Conservation (phyloP, 1,140 invertebrate species). For the Drosophila arizonae region DNA sequence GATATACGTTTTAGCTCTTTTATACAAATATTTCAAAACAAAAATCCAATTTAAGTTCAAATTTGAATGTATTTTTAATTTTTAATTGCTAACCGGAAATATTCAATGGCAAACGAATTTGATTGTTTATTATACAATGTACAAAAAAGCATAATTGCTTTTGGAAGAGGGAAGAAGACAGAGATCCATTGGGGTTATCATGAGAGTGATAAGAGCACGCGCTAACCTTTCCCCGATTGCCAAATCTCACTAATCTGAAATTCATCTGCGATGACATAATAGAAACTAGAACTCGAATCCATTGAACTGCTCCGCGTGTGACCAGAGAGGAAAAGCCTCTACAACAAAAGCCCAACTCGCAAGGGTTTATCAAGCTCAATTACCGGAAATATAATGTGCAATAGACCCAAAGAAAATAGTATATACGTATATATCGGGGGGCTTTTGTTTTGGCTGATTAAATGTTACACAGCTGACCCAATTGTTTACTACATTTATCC, state of each 20-base stretch:
- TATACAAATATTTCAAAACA: no score
- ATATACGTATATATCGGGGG: not conserved
- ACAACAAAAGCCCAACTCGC: not conserved
- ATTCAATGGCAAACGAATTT: constrained; percentile 48
- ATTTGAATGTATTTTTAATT: no score
- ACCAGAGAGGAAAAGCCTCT: not conserved
- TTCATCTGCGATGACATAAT: constrained; percentile 56
- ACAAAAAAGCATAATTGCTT: constrained; percentile 11
- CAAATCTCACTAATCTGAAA: constrained; percentile 36
- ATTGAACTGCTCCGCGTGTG: constrained; percentile 20
- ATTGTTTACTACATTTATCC: constrained; percentile 24
- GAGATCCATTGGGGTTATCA: constrained; percentile 52
- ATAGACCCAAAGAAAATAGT: constrained; percentile 29
- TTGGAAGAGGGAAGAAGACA: constrained; percentile 6
- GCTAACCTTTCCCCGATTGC: constrained; percentile 52
- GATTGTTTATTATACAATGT: constrained; percentile 6
- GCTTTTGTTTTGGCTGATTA: constrained; percentile 54
- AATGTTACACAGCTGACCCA: constrained; percentile 57
- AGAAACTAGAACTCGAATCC: constrained; percentile 28
- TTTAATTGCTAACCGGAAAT: constrained; percentile 65
- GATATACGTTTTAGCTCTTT: no score
- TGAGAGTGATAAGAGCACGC: constrained; percentile 24
- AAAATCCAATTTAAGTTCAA: no score
- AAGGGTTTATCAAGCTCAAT: constrained; percentile 52
- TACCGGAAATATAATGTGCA: constrained; percentile 47